phyloP scores from a whole-genome alignment of 2,888 invertebrate species.

The Spisula solida region DNA sequence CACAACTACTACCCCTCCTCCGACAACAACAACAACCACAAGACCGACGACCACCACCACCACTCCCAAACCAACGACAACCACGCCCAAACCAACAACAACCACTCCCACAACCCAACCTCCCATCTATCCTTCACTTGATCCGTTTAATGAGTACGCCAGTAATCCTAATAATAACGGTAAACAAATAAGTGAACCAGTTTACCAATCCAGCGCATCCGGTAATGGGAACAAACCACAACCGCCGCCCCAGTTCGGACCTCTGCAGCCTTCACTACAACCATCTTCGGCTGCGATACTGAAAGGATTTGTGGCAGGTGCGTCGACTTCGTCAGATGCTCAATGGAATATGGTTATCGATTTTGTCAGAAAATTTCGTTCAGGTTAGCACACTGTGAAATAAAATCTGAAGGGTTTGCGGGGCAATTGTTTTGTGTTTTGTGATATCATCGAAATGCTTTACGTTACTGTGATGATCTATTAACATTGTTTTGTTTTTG shows the following conservation, averaged over 20 bases:
- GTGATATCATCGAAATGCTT: neutral
- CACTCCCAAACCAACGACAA: neutral
- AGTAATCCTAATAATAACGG: neutral
- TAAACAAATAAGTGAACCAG: neutral
- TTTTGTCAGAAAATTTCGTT: conserved; percentile 41
- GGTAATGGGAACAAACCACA: neutral
- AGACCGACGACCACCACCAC: neutral
- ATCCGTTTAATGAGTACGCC: neutral
- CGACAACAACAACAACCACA: conserved; percentile 2
- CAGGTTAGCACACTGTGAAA: conserved; percentile 34
- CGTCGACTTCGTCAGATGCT: neutral
- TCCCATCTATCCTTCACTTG: neutral
- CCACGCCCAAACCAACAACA: neutral
- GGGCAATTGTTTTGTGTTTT: conserved; percentile 23
- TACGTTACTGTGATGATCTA: neutral
- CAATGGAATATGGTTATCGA: conserved; percentile 42
- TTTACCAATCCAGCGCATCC: neutral
- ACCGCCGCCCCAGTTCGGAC: neutral
- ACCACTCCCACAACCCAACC: neutral
- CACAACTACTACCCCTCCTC: conserved; percentile 19
- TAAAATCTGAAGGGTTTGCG: conserved; percentile 15
- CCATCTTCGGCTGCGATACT: neutral
- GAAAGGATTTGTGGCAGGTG: neutral
- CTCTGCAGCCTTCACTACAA: neutral
- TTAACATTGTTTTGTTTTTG: neutral